These are phyloP conservation scores for Carassius gibelio DNA, from an alignment of 2,113 vertebrate species.

Conservation along the genomic window DNA sequence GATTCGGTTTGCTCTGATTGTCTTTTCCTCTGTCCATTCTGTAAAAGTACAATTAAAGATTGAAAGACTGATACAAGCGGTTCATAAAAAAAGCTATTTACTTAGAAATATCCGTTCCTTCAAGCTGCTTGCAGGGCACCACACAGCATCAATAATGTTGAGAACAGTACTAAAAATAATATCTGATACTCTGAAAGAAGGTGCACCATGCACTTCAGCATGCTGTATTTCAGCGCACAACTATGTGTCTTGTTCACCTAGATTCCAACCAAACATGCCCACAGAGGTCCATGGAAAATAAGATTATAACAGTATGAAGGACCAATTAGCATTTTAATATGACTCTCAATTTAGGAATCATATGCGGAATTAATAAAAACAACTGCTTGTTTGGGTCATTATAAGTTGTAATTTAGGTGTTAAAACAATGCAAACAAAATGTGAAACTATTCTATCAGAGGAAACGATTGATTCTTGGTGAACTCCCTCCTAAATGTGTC, in stretches of 20 bases:
- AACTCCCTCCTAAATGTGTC: neutral
- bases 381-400: neutral
- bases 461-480: neutral
- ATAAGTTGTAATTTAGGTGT: neutral
- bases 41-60: conserved; percentile 9
- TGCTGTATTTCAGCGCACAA: neutral
- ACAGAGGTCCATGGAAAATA: neutral
- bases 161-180: neutral
- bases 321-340: too few species aligned
- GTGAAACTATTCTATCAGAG: neutral
- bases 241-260: neutral
- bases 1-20: conserved; percentile 14
- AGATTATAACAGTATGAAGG: too few species aligned
- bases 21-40: neutral
- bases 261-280: neutral
- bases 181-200: neutral
- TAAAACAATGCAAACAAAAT: neutral
- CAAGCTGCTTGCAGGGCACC: neutral
- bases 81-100: neutral
- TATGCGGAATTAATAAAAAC: too few species aligned
- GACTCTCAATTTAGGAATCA: too few species aligned
- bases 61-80: neutral
- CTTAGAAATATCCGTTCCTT: neutral
- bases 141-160: neutral
- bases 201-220: neutral